Evolutionary conservation across 2,113 vertebrate genomes (phyloP).

Genomic region (Donacobius atricapilla): DNA sequence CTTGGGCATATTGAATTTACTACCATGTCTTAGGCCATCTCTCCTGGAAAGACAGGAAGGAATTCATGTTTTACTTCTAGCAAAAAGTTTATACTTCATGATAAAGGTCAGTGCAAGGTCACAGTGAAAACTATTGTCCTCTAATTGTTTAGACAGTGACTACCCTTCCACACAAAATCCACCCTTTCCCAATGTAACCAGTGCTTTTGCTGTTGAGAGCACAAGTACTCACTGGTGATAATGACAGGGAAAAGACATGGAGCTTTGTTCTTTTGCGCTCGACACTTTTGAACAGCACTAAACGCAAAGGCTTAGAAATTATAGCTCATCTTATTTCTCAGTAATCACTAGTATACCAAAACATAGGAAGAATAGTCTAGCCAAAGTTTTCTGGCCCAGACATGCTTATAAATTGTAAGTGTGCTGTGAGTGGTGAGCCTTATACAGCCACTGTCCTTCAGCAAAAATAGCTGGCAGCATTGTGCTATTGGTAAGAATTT

Average conservation of each 20-base stretch:
- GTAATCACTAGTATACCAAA: conserved; percentile 5
- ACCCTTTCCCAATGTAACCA: neutral
- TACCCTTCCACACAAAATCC: neutral
- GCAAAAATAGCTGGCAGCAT: neutral
- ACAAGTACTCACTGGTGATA: neutral
- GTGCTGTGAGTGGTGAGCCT: neutral
- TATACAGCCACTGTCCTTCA: neutral
- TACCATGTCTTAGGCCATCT: neutral
- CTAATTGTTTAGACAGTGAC: neutral
- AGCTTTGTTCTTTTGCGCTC: neutral
- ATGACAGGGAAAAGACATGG: neutral
- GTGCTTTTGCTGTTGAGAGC: neutral
- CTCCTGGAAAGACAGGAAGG: neutral
- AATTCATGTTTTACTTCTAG: neutral
- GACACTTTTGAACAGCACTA: neutral
- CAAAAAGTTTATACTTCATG: neutral
- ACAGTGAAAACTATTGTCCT: neutral
- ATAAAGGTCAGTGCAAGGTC: neutral
- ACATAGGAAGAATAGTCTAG: neutral
- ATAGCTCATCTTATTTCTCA: neutral
- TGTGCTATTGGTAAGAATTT: neutral
- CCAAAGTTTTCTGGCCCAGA: neutral
- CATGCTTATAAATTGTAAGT: neutral
- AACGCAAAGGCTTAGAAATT: conserved; percentile 7
- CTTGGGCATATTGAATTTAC: neutral